Evolutionary conservation across 2,797 vertebrate genomes (phyloP), one percentile per base, ranked within the genome.

Genomic region (Syngnathus acus): DNA sequence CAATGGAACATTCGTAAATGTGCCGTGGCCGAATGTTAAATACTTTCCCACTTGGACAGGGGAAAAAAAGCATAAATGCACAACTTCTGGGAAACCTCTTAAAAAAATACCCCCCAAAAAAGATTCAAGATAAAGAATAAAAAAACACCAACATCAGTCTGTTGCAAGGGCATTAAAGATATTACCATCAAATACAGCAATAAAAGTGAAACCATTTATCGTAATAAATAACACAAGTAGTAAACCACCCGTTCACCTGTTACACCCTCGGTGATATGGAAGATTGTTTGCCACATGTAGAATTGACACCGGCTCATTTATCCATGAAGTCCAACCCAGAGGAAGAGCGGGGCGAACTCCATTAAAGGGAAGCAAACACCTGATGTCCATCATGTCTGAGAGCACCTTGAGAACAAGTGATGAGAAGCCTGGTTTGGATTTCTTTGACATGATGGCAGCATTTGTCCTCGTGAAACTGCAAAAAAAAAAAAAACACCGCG

Each of bases 101-200:
- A 86, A 84, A 65, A 84, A 79, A 84, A 32, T 32, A 32, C 32
- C 32, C 32, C 32, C 32, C 32, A 83, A 87, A 82, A 85, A 47
- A 63, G 9, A 21, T 21, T 9, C 9, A 53, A 53, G 50, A 21
- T 21, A 8, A 19, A 48, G 87, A 84, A 87, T 85, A 82, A 67
- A 75, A 83, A 67, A 76, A 87, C 84, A 81, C 87, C 80, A 86
- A 88, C 55, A 89, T 79, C 86, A 85, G 84, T 84, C 79, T 76
- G 73, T 78, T 84, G 77, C 76, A 86, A 87, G 74, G 81, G 82
- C 86, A 89, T 81, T 86, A 83, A 86, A 78, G 78, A 87, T 89
- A 89, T 88, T 84, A 89, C 79, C 79, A 88, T 87, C 84, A 83
- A 89, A 89, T 87, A 90, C 83, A 89, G 81, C 86, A 85, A 89